Base-by-base conservation (phyloP, 1,140 invertebrate genomes). In the Heliothis subflexa region DNA sequence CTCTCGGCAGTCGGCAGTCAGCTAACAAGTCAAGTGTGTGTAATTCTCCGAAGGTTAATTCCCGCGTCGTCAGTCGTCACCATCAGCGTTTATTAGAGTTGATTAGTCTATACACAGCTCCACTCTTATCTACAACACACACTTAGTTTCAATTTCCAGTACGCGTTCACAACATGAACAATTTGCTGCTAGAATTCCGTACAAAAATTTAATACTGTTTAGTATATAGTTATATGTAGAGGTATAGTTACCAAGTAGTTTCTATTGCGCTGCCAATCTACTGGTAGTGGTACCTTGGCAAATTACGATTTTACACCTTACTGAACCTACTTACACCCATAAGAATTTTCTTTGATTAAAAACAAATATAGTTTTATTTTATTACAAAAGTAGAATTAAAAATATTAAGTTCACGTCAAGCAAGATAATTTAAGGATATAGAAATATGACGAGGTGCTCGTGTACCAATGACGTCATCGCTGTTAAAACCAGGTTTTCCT, bases 31-130 rank as follows among this genome's bases (percentile, higher is more conserved):
- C 59, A 75, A 75, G 73, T 75, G 59, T 75, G 47, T 75, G 59
- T 75, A 75, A 75, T 75, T 75, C 73, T 64, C 59, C 47, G 73
- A 75, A 75, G 73, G 75, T 70, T 78, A 78, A 78, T 78, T 70
- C 75, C 47, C 47, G 33, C 50, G 62, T 47, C 79, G 70, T 81
- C 79, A 73, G 40, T 64, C 61, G 71, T 64, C 80, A 84, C 82
- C 83, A 84, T 83, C 85, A 84, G 68, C 75, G 78, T 83, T 86
- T 81, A 86, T 88, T 86, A 85, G 52, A n/a, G 57, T 88, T 85
- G 85, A 88, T 88, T 88, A 86, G 81, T 80, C 68, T 74, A 40
- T 57, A 50, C 62, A 68, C 71, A 68, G 28, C 61, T 57, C 49
- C 47, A 50, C 59, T 75, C 25, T 62, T 75, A 75, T 75, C 73